These are phyloP conservation scores for Chaenodraco wilsoni DNA, from an alignment of 2,797 vertebrate species.

Conservation along the genomic window DNA sequence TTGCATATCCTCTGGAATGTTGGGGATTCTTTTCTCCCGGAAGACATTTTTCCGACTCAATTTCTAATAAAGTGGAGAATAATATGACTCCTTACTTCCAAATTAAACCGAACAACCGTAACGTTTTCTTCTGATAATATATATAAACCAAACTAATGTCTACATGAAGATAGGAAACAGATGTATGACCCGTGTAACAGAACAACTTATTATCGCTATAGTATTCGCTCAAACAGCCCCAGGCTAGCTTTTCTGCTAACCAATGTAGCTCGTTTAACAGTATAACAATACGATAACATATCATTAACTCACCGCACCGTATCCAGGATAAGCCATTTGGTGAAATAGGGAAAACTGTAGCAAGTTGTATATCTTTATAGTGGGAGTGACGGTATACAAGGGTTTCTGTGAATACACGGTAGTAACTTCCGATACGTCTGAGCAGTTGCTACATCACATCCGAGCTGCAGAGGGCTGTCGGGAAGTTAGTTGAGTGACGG, in stretches of 20 bases:
- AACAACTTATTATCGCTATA: not conserved
- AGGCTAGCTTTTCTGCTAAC: not conserved
- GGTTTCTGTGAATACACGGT: not conserved
- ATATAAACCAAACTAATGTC: fast-evolving
- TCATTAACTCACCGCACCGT: slow-evolving; percentile 81
- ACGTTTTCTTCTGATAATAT: fast-evolving
- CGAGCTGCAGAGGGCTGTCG: not conserved
- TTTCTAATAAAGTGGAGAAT: fast-evolving
- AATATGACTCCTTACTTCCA: not conserved
- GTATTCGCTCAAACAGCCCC: not conserved
- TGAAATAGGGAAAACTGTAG: fast-evolving
- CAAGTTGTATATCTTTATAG: not conserved
- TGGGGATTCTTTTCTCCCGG: not conserved
- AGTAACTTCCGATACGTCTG: slow-evolving; percentile 54
- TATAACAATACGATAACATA: fast-evolving
- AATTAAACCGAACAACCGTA: fast-evolving
- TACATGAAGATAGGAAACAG: not conserved
- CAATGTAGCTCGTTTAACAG: not conserved
- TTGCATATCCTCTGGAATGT: too few species aligned
- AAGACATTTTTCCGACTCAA: slow-evolving; percentile 11
- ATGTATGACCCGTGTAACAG: too few species aligned
- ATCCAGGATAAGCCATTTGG: slow-evolving; percentile 84
- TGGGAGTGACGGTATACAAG: fast-evolving
- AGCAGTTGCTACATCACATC: slow-evolving; percentile 47
- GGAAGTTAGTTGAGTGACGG: slow-evolving; percentile 38